Evolutionary conservation across 2,888 invertebrate species (phyloP).

Genomic region (Cryptocheilus praepositus): DNA sequence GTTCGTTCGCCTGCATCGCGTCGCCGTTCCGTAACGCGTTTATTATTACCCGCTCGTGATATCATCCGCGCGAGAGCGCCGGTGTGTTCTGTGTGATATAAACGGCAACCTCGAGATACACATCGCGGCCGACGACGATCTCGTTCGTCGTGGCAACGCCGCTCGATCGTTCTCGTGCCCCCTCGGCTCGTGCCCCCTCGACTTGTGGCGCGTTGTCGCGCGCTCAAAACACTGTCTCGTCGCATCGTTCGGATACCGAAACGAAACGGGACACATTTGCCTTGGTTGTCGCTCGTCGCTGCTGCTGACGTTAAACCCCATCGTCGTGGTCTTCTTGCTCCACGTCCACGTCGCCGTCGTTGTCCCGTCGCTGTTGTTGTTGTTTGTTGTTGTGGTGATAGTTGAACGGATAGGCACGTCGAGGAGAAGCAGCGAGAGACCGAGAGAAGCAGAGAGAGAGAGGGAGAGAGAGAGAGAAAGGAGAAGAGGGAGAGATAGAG

Average conservation of each 20-base stretch:
- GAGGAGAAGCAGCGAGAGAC: too few relatives aligned
- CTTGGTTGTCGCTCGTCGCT: too few relatives aligned
- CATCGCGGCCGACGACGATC: background rate
- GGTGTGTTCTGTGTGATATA: too few relatives aligned
- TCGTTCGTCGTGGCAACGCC: slow-evolving; percentile 1
- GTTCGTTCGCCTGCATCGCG: slow-evolving; percentile 23
- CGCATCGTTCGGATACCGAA: too few relatives aligned
- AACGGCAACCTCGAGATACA: too few relatives aligned
- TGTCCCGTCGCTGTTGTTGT: slow-evolving; percentile 41
- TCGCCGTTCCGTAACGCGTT: slow-evolving; percentile 42
- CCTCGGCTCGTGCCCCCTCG: slow-evolving; percentile 6
- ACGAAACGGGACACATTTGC: too few relatives aligned
- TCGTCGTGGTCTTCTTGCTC: background rate
- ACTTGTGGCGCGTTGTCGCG: slow-evolving; percentile 12
- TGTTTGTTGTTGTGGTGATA: background rate
- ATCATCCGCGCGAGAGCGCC: too few relatives aligned
- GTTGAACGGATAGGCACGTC: background rate
- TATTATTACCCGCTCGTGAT: slow-evolving; percentile 1
- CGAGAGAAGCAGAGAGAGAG: slow-evolving; percentile 6
- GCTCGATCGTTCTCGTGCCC: slow-evolving; percentile 6
- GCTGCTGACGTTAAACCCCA: slow-evolving; percentile 56
- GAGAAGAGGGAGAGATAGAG: slow-evolving; percentile 6
- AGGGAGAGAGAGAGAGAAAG: background rate
- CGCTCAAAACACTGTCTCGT: background rate
- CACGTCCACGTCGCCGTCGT: slow-evolving; percentile 63